Evolutionary conservation across 35 echinoderm and acorn worm genomes (phyloP), one percentile per base, ranked within the genome.

Genomic region (Amphiura filiformis): DNA sequence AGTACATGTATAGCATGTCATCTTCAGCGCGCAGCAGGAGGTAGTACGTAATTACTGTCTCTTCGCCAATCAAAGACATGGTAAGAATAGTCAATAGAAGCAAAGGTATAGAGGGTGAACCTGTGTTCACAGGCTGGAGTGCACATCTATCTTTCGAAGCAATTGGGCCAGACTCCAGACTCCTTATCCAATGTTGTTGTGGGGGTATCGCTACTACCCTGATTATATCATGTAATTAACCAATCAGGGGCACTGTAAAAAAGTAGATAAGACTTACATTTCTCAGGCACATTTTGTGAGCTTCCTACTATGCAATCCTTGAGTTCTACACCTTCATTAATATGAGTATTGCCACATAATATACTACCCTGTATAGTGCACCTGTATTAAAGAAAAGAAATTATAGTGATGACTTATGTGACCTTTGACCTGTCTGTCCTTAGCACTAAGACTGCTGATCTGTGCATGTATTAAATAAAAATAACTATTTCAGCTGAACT

Each of bases 291-390:
- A 57, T 80, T 92, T 78, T 94, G 96, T 11, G 93, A 94, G 77
- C 77, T 52, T 56, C 96, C 96, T 13, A 98, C 90, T 0, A 98
- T 34, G 39, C 92, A 94, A 82, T 98, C 96, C 80, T 98, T 98
- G 34, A 98, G 70, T 80, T 98, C 96, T 1, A 87, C 81, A 17
- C 80, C 78, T 75, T 90, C 90, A 84, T 89, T 84, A 17, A 98
- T 70, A 35, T 94, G 93, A 20, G 96, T 88, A 65, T 98, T 84
- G 26, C 93, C 89, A 79, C 96, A 98, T 23, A 98, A 77, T 17
- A 98, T 87, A 70, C 85, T 92, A 30, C 96, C 96, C 75, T 98
- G 93, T 17, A 98, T 94, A 0, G 64, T 91, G 75, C 92, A 98
- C 34, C 96, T 98, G 86, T 39, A 83, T 26, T n/a, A n/a, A n/a